phyloP scores from a whole-genome alignment of 1,140 invertebrate species.

The Eumeta japonica region DNA sequence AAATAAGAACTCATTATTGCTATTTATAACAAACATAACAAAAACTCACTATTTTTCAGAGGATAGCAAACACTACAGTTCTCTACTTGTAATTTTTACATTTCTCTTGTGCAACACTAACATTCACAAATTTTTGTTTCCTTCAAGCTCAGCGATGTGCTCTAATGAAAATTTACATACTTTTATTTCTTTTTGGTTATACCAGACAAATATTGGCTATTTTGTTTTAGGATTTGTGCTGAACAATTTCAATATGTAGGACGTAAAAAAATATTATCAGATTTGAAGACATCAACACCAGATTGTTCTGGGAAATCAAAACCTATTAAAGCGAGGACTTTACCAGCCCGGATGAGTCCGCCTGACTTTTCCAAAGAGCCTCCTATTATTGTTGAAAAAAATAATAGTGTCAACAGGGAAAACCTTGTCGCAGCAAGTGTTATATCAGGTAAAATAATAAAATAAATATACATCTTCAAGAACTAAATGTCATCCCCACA shows the following conservation, averaged over 20 bases:
- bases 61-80: too few relatives aligned
- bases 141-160: too few relatives aligned
- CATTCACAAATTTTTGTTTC: too few relatives aligned
- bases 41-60: too few relatives aligned
- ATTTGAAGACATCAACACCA: conserved; percentile 33
- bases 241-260: conserved; percentile 88
- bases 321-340: conserved; percentile 61
- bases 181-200: neutral
- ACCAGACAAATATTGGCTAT: too few relatives aligned
- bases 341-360: conserved; percentile 77
- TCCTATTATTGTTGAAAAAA: conserved; percentile 50
- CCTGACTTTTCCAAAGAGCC: conserved; percentile 60
- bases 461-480: conserved; percentile 2
- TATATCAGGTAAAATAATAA: conserved; percentile 25
- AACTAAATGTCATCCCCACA: too few relatives aligned
- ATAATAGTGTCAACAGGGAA: conserved; percentile 55
- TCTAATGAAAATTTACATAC: neutral
- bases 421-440: conserved; percentile 41
- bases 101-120: too few relatives aligned
- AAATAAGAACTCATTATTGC: too few relatives aligned
- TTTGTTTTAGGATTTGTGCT: conserved; percentile 69
- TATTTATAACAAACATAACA: too few relatives aligned
- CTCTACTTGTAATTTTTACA: too few relatives aligned
- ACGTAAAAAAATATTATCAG: conserved; percentile 67
- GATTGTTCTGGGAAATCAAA: conserved; percentile 56